Percentiles rank a stretch among this genome's conserved stretches.
Conservation (phyloP, 2,797 vertebrate species). For the Melanotaenia trifasciata region DNA sequence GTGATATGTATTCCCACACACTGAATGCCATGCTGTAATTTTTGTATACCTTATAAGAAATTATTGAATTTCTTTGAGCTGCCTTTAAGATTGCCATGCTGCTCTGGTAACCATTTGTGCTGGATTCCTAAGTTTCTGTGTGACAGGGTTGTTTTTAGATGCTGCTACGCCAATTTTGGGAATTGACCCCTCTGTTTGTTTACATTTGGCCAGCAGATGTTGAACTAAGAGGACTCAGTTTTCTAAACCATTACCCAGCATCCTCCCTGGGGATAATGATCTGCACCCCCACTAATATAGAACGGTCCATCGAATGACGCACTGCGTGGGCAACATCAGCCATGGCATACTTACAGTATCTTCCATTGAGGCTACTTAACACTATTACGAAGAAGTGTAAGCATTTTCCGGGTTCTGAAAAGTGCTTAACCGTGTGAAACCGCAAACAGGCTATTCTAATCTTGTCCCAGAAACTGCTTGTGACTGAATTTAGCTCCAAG, state of each 20-base stretch:
- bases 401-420: slow-evolving; percentile 44
- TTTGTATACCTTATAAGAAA: slow-evolving; percentile 24
- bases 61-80: slow-evolving; percentile 20
- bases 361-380: slow-evolving; percentile 26
- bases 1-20: slow-evolving; percentile 45
- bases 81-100: slow-evolving; percentile 17
- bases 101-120: slow-evolving; percentile 37
- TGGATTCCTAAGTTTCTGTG: slow-evolving; percentile 49
- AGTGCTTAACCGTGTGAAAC: slow-evolving; percentile 48
- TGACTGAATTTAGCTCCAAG: slow-evolving; percentile 54
- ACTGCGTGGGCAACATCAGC: slow-evolving; percentile 49
- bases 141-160: slow-evolving; percentile 68
- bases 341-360: slow-evolving; percentile 27
- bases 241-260: slow-evolving; percentile 65
- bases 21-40: slow-evolving; percentile 25
- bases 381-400: slow-evolving; percentile 46
- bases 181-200: slow-evolving; percentile 70
- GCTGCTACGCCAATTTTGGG: slow-evolving; percentile 51
- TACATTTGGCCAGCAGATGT: slow-evolving; percentile 76
- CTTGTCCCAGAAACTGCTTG: slow-evolving; percentile 59
- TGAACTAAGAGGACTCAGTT: slow-evolving; percentile 57
- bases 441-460: slow-evolving; percentile 54
- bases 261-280: slow-evolving; percentile 62
- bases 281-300: slow-evolving; percentile 58
- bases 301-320: slow-evolving; percentile 53